Evolutionary conservation across 2,797 vertebrate species (phyloP).

Genomic region (Dendrocincla tyrannina): DNA sequence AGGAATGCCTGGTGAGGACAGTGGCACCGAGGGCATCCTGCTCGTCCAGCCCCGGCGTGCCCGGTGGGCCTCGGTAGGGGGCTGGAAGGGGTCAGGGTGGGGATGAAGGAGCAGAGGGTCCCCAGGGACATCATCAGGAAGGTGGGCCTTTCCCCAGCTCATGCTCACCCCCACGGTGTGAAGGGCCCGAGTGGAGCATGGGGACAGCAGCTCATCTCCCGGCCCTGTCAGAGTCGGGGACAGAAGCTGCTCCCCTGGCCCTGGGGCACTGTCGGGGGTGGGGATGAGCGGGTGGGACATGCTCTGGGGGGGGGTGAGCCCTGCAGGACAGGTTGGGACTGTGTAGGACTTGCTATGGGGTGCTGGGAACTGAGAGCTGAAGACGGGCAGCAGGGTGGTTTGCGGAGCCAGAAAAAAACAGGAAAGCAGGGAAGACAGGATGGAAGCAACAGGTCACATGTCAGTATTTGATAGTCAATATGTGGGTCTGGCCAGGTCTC

Average conservation of each 20-base stretch:
- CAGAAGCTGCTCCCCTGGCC: neutral
- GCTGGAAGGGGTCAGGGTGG: neutral
- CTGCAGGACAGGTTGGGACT: neutral
- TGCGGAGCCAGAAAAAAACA: neutral
- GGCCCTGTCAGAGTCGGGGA: fast-evolving
- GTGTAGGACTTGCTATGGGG: neutral
- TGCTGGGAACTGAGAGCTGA: neutral
- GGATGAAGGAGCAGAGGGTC: neutral
- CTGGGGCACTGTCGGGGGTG: fast-evolving
- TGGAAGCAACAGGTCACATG: neutral
- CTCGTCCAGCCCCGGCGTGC: neutral
- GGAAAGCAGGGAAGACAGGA: neutral
- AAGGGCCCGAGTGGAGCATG: neutral
- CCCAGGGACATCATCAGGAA: neutral
- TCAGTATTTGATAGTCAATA: too few relatives aligned
- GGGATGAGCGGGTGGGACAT: neutral
- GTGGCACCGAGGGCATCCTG: neutral
- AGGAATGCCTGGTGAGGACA: neutral
- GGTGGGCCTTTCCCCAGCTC: neutral
- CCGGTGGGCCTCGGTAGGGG: neutral
- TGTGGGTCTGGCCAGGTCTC: neutral
- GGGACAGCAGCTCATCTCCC: neutral
- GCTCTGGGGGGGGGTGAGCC: neutral
- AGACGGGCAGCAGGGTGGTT: neutral
- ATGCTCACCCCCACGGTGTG: fast-evolving